These are phyloP conservation scores for Tetraneura akinire DNA, from an alignment of 1,140 invertebrate species.

Conservation along the genomic window DNA sequence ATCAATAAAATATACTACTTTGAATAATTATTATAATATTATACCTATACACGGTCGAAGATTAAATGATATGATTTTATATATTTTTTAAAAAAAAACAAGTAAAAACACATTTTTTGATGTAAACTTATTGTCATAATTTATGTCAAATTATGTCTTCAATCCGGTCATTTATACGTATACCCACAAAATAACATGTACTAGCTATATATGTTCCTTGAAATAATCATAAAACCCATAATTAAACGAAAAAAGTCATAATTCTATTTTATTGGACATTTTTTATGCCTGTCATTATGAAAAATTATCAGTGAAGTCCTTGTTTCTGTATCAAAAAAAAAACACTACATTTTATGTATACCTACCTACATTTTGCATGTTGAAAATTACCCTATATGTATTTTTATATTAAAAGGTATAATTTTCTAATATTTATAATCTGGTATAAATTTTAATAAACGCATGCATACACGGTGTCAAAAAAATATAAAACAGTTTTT, in stretches of 20 bases:
- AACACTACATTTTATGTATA: background rate
- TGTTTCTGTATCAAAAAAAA: background rate
- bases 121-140: constrained; percentile 22
- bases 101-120: background rate
- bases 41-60: background rate
- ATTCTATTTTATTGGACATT: constrained; percentile 22
- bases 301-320: background rate
- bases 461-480: too few relatives aligned
- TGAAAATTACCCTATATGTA: background rate
- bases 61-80: background rate
- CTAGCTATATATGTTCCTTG: background rate
- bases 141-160: constrained; percentile 20
- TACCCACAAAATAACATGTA: constrained; percentile 4
- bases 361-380: constrained; percentile 10
- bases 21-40: constrained; percentile 26
- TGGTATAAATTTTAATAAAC: background rate
- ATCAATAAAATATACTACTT: too few relatives aligned
- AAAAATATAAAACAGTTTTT: too few relatives aligned
- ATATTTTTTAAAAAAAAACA: background rate
- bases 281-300: constrained; percentile 1
- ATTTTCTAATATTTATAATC: constrained; percentile 28
- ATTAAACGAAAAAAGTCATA: constrained; percentile 12
- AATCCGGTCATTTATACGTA: background rate
- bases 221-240: constrained; percentile 26
- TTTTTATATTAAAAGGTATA: background rate